A percentile compares a stretch with the other conserved stretches of the same genome.
phyloP scores from a whole-genome alignment of 2,797 vertebrate genomes.

The Lepidocolaptes lacrymiger region DNA sequence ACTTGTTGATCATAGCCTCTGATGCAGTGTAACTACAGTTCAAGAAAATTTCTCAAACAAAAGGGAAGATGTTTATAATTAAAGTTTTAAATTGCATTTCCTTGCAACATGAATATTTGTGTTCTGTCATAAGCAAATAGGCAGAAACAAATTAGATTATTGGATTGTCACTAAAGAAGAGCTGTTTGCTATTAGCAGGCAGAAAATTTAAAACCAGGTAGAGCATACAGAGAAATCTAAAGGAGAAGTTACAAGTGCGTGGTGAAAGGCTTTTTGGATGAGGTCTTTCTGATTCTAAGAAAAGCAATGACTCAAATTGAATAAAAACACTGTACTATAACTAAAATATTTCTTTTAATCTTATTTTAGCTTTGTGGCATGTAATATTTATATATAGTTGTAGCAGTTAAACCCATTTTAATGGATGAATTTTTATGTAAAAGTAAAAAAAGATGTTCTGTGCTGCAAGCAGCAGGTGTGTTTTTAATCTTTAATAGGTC shows the following conservation, averaged over 20 bases:
- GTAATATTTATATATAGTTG: constrained; percentile 72
- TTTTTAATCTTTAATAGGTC: constrained; percentile 86
- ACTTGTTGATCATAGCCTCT: background rate
- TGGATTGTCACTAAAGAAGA: constrained; percentile 41
- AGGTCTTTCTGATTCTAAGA: constrained; percentile 27
- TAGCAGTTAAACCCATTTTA: constrained; percentile 76
- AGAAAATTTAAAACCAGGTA: background rate
- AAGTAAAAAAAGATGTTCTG: constrained; percentile 77
- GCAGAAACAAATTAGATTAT: constrained; percentile 21
- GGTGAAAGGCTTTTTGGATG: constrained; percentile 45
- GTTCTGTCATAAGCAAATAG: constrained; percentile 36
- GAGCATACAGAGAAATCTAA: background rate
- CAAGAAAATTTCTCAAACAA: constrained; percentile 21
- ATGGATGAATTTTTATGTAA: constrained; percentile 76
- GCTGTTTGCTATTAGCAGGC: constrained; percentile 27
- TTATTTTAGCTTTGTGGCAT: constrained; percentile 68
- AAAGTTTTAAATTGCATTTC: constrained; percentile 19
- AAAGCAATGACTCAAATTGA: constrained; percentile 60
- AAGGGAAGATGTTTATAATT: background rate
- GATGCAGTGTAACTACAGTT: background rate
- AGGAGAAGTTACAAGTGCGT: background rate
- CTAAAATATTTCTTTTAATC: constrained; percentile 60
- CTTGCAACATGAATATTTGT: background rate
- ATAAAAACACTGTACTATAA: constrained; percentile 42
- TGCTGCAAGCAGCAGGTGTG: constrained; percentile 81